A percentile compares a stretch with the other conserved stretches of the same genome.
These are phyloP conservation scores for Sus cebifrons DNA, from an alignment of 2,797 vertebrate genomes.

Conservation along the genomic window DNA sequence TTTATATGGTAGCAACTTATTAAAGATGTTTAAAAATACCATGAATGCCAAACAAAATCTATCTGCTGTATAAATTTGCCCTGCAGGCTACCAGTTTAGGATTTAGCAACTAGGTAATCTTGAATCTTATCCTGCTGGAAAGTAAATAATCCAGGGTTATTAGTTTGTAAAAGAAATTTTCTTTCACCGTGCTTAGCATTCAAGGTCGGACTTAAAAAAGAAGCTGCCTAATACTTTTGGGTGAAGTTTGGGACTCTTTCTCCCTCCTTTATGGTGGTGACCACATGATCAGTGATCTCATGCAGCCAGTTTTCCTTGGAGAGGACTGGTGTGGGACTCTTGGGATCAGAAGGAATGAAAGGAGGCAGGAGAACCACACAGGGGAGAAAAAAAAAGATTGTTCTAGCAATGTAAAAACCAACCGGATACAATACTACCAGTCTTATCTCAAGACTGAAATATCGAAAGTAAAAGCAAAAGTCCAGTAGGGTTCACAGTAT, in stretches of 20 bases:
- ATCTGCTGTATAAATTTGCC: background rate
- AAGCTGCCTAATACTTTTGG: background rate
- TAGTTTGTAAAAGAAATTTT: background rate
- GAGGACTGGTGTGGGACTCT: background rate
- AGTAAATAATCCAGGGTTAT: background rate
- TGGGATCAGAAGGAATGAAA: background rate
- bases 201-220: background rate
- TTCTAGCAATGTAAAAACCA: background rate
- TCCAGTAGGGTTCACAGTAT: background rate
- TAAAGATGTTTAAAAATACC: constrained; percentile 48
- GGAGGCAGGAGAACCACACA: background rate
- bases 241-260: background rate
- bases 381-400: background rate
- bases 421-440: background rate
- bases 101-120: background rate
- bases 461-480: background rate
- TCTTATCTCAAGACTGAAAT: background rate
- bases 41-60: background rate
- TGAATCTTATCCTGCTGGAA: constrained; percentile 17
- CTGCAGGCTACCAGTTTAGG: background rate
- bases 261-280: background rate
- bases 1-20: background rate
- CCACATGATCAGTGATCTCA: background rate
- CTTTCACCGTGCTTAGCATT: background rate
- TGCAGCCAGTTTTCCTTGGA: background rate